A percentile compares a stretch with the other conserved stretches of the same genome.
phyloP scores from a whole-genome alignment of 2,888 invertebrate species.

The Acleris sparsana region DNA sequence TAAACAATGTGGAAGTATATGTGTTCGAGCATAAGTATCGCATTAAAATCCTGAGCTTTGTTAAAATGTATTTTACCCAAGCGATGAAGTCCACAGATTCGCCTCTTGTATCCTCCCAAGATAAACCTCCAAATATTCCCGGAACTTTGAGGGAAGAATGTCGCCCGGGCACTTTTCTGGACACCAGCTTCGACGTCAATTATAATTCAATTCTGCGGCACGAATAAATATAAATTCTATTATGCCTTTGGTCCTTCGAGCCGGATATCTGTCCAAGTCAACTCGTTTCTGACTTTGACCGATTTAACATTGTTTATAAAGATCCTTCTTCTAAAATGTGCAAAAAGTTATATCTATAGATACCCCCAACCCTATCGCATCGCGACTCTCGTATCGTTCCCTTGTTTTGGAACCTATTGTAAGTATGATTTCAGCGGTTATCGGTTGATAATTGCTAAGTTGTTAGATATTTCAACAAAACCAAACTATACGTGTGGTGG shows the following conservation, averaged over 20 bases:
- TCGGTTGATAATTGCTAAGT: no score
- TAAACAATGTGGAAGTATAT: no score
- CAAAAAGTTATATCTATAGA: neutral
- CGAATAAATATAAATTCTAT: constrained; percentile 33
- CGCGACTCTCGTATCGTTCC: no score
- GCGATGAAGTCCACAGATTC: constrained; percentile 14
- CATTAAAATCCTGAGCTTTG: no score
- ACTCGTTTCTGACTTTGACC: constrained; percentile 9
- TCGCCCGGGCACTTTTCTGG: constrained; percentile 70
- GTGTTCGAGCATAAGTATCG: no score
- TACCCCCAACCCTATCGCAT: no score
- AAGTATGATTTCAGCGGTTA: no score
- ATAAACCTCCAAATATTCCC: constrained; percentile 65
- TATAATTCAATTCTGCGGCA: constrained; percentile 37
- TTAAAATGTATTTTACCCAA: no score
- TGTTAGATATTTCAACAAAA: no score
- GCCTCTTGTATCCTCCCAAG: constrained; percentile 48
- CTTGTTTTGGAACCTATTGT: no score
- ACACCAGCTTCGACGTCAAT: constrained; percentile 58
- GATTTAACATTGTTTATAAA: neutral
- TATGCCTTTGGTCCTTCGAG: constrained; percentile 24
- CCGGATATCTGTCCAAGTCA: constrained; percentile 23
- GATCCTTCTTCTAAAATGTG: neutral
- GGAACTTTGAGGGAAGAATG: constrained; percentile 70
- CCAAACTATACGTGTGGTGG: no score